Evolutionary conservation across 2,113 vertebrate species (phyloP).

Genomic region (Elephas maximus): DNA sequence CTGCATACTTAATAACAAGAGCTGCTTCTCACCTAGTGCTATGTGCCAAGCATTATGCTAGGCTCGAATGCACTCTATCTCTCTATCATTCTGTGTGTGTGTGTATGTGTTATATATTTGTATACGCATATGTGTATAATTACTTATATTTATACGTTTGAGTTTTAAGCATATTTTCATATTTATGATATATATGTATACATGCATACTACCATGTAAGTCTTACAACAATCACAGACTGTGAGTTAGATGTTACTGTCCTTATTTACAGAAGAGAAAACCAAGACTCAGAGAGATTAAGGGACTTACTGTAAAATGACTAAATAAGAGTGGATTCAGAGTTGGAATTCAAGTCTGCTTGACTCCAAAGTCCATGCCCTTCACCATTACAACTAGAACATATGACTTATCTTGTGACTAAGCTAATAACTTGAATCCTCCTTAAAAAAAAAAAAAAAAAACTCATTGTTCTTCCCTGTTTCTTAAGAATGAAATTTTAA

Average conservation of each 20-base stretch:
- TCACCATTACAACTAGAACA: background rate
- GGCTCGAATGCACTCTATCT: background rate
- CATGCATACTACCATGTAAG: background rate
- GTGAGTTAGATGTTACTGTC: background rate
- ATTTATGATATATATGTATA: background rate
- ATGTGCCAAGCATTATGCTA: background rate
- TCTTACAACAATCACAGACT: background rate
- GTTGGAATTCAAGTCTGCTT: slow-evolving; percentile 29
- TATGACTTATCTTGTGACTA: slow-evolving; percentile 41
- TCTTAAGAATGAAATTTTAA: slow-evolving; percentile 11
- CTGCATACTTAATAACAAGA: background rate
- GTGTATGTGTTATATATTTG: no score
- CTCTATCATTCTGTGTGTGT: background rate
- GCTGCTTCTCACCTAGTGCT: background rate
- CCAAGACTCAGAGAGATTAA: background rate
- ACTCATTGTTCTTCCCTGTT: background rate
- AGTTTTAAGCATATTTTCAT: background rate
- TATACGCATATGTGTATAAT: background rate
- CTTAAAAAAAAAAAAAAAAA: background rate
- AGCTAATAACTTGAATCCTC: slow-evolving; percentile 31
- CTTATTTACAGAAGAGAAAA: background rate
- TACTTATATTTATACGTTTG: background rate
- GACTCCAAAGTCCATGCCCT: background rate
- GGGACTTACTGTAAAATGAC: background rate
- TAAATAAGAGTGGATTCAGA: background rate